Evolutionary conservation across 2,113 vertebrate species (phyloP).

Genomic region (Apteryx owenii): DNA sequence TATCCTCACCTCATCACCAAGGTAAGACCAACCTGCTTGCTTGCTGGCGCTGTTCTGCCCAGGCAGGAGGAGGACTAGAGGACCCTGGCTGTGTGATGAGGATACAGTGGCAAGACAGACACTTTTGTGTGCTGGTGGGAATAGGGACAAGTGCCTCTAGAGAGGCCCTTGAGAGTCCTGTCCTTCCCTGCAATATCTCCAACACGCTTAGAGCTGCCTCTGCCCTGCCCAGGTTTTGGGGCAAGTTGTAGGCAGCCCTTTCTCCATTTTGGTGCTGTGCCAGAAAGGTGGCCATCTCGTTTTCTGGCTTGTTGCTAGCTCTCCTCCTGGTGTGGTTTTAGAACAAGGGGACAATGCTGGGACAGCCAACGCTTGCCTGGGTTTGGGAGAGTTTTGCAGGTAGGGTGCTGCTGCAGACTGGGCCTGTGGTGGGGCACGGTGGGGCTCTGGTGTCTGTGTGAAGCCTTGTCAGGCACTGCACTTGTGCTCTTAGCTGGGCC

Average conservation of each 20-base stretch:
- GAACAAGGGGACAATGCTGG: not conserved
- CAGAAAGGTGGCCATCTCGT: not conserved
- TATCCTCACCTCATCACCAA: constrained; percentile 96
- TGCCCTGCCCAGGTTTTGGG: not conserved
- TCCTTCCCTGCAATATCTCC: not conserved
- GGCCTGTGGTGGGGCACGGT: not conserved
- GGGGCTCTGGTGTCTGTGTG: not conserved
- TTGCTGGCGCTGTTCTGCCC: not conserved
- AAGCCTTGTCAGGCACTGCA: accelerated
- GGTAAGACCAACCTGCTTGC: constrained; percentile 73
- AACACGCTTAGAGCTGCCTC: not conserved
- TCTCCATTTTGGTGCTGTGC: not conserved
- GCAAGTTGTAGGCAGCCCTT: not conserved
- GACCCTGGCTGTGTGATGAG: not conserved
- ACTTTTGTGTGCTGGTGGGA: not conserved
- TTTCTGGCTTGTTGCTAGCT: not conserved
- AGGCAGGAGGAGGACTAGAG: not conserved
- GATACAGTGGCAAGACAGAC: not conserved
- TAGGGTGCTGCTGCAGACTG: not conserved
- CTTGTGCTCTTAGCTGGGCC: not conserved
- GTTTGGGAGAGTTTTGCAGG: not conserved
- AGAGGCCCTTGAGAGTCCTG: not conserved
- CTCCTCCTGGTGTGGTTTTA: not conserved
- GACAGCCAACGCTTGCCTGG: not conserved
- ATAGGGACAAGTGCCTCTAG: not conserved